Base-by-base conservation (phyloP, 1,140 invertebrate genomes). In the Tetraneura akinire region DNA sequence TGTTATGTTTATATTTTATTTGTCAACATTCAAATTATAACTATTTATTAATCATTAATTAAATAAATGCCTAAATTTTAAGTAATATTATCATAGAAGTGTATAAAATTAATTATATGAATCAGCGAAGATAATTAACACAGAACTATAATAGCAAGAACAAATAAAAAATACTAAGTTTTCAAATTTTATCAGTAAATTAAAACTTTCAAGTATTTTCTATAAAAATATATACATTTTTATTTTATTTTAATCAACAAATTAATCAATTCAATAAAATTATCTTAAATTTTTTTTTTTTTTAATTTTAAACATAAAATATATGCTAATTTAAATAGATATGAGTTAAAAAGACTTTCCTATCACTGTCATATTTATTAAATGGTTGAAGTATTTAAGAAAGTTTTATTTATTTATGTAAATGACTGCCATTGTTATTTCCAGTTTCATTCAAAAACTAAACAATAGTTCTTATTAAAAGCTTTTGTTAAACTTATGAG, bases 381-480 rank as follows among this genome's bases (percentile, higher is more conserved):
- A 71, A 23, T 32, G 13, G 26, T 16, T 51, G 8, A 37, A 37
- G 32, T 71, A n/a, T 71, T 71, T 71, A 8, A 71, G 68, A 51
- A 71, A 51, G 42, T 26, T 68, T 9, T 49, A 49, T 21, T 70
- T 51, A 71, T 71, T 51, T n/a, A 51, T 71, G 47, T 51, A 71
- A 71, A 51, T n/a, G 3, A 71, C 4, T n/a, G 23, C 29, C 26
- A 71, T 51, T 71, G 45, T 71, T 71, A 71, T 71, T 71, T 71
- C 26, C 6, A 29, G 23, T 49, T 4, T 51, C 16, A 71, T 71
- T 71, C 23, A 49, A 71, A 6, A 71, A 49, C 29, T 70, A 70
- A 70, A 70, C 68, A 70, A 70, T 70, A 29, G 16, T 16, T 70
- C 49, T 70, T 70, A 70, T 70, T 70, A 49, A 29, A 29, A 49